A percentile compares a stretch with the other conserved stretches of the same genome.
phyloP scores from a whole-genome alignment of 2,888 invertebrate species.

The Epinotia bilunana region DNA sequence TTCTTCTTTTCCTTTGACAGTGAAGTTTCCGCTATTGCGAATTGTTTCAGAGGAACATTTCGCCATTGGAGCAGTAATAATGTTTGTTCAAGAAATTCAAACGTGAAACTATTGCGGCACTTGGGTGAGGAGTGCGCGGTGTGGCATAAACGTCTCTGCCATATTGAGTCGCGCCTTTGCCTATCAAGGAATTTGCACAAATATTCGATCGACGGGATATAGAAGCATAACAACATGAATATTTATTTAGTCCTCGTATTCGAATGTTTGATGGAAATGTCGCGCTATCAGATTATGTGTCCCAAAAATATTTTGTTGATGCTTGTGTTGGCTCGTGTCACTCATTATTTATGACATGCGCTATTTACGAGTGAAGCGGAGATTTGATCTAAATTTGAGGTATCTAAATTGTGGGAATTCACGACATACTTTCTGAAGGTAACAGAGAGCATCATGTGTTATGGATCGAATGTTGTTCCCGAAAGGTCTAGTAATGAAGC shows the following conservation, averaged over 20 bases:
- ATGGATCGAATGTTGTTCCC: conserved; percentile 30
- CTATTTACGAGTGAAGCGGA: conserved; percentile 46
- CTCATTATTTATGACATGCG: conserved; percentile 54
- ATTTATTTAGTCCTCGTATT: conserved; percentile 46
- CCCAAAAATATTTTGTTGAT: conserved; percentile 36
- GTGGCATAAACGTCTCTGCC: conserved; percentile 60
- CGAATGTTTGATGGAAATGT: conserved; percentile 47
- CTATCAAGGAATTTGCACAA: conserved; percentile 58
- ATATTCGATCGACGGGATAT: conserved; percentile 55
- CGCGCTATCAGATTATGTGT: conserved; percentile 44
- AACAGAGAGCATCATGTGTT: conserved; percentile 5
- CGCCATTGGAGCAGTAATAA: conserved; percentile 77
- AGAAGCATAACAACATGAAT: conserved; percentile 48
- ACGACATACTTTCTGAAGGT: not conserved
- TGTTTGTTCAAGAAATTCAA: conserved; percentile 80
- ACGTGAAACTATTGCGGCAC: conserved; percentile 75
- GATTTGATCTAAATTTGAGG: conserved; percentile 39
- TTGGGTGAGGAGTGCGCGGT: conserved; percentile 57
- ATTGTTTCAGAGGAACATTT: conserved; percentile 77
- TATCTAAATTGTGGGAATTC: conserved; percentile 22
- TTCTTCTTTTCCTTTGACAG: conserved; percentile 76
- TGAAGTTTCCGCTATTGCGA: conserved; percentile 75
- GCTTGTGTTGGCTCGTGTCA: conserved; percentile 34
- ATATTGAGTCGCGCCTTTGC: conserved; percentile 58
- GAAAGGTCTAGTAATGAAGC: conserved; percentile 49